Conservation (phyloP, 2,888 invertebrate genomes). For the Metacarcinus magister region DNA sequence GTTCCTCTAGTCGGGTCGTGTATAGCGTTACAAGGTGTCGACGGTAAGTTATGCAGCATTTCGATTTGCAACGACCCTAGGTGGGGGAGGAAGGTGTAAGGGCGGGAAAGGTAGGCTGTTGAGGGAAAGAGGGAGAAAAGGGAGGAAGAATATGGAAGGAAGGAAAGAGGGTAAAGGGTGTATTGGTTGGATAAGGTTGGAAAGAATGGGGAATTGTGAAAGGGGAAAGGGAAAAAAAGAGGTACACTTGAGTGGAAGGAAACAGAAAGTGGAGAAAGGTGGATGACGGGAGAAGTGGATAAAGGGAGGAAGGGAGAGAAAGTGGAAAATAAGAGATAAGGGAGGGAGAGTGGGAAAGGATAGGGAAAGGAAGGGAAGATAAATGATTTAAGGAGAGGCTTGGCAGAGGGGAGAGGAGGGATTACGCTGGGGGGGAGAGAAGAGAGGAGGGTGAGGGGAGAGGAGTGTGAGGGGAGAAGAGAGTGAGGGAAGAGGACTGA, state of each 20-base stretch:
- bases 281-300: background rate
- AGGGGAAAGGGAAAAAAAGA: background rate
- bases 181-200: too few species aligned
- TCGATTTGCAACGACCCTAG: too few species aligned
- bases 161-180: background rate
- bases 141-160: too few species aligned
- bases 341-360: background rate
- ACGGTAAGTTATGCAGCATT: too few species aligned
- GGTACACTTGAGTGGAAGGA: background rate
- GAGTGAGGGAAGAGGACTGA: background rate
- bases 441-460: background rate
- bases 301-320: background rate
- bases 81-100: background rate
- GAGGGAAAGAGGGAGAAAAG: background rate
- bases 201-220: background rate
- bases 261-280: background rate
- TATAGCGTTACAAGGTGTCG: too few species aligned
- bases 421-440: background rate
- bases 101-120: background rate
- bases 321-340: background rate
- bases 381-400: background rate
- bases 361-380: background rate
- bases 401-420: conserved; percentile 26
- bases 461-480: background rate
- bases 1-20: too few species aligned